These are phyloP conservation scores for Latrodectus hesperus DNA, from an alignment of 2,888 invertebrate genomes.

Conservation along the genomic window DNA sequence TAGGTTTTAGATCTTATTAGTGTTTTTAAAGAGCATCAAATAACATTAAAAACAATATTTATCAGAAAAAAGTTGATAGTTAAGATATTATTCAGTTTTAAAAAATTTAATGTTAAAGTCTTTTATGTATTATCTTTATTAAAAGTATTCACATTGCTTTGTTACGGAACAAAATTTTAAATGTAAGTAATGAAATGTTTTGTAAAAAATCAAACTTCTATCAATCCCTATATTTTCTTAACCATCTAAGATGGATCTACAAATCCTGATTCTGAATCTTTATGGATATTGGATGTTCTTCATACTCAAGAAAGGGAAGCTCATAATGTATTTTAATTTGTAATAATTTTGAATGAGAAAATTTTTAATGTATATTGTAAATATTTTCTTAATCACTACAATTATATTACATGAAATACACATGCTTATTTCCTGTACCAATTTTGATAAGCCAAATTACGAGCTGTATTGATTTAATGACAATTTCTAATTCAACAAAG, in stretches of 20 bases:
- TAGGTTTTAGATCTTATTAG: too few relatives aligned
- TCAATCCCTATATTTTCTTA: not conserved
- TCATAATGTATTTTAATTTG: too few relatives aligned
- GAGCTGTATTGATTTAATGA: too few relatives aligned
- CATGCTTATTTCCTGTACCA: too few relatives aligned
- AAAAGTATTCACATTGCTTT: not conserved
- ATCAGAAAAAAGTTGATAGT: not conserved
- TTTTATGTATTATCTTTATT: not conserved
- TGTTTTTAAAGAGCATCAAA: too few relatives aligned
- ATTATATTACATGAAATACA: too few relatives aligned
- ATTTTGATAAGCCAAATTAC: too few relatives aligned
- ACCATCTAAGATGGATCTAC: not conserved
- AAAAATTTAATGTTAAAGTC: not conserved
- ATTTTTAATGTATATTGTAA: too few relatives aligned
- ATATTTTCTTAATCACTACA: too few relatives aligned
- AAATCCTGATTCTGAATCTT: constrained; percentile 1
- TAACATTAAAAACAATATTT: too few relatives aligned
- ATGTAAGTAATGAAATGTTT: not conserved
- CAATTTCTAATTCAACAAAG: too few relatives aligned
- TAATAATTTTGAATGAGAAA: too few relatives aligned
- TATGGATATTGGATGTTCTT: constrained; percentile 27
- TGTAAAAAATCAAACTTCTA: not conserved
- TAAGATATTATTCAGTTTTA: not conserved
- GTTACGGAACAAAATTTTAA: not conserved
- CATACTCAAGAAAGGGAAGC: not conserved